Conservation (phyloP, 2,888 invertebrate genomes). For the Trachelus tabidus region DNA sequence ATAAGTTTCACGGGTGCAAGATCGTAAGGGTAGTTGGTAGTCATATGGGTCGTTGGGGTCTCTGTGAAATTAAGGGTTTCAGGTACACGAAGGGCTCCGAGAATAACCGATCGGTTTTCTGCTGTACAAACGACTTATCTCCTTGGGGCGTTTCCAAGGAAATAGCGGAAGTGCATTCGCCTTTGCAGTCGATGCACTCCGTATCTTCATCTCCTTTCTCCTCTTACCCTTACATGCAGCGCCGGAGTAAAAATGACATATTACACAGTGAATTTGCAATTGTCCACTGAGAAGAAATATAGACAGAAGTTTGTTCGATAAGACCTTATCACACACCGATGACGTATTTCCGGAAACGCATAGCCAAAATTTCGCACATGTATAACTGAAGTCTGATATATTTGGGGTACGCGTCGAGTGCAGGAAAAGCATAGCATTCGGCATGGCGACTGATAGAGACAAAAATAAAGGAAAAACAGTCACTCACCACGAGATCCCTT, state of each 20-base stretch:
- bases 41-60: not conserved
- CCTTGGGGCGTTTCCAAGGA: not conserved
- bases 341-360: not conserved
- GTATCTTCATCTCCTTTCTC: not conserved
- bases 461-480: not conserved
- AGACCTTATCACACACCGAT: not conserved
- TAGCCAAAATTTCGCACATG: not conserved
- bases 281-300: not conserved
- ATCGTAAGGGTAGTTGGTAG: not conserved
- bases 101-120: not conserved
- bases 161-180: not conserved
- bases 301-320: not conserved
- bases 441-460: no score
- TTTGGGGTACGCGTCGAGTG: no score
- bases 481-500: not conserved
- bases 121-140: not conserved
- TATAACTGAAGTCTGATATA: not conserved
- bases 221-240: not conserved
- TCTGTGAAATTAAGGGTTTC: not conserved
- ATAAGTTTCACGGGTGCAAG: not conserved
- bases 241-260: not conserved
- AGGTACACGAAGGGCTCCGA: not conserved
- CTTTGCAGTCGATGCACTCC: not conserved
- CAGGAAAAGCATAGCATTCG: no score
- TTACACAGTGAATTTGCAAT: not conserved